phyloP scores from a whole-genome alignment of 2,113 vertebrate species.

The Gasterosteus aculeatus region DNA sequence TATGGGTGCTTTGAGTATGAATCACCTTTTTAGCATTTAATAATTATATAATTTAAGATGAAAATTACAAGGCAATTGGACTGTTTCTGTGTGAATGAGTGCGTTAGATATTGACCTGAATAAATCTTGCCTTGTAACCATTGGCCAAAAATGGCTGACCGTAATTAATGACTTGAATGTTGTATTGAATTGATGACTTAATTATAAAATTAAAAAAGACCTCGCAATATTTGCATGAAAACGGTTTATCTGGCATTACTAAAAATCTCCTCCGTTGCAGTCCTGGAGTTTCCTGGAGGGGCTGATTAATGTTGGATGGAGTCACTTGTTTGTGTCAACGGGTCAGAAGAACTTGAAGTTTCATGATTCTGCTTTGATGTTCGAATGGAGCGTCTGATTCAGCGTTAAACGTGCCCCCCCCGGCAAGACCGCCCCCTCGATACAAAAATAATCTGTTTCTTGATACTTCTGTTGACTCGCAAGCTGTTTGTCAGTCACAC shows the following conservation, averaged over 20 bases:
- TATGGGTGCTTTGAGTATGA: not conserved
- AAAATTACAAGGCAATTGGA: not conserved
- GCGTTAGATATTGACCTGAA: not conserved
- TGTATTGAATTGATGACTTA: slow-evolving; percentile 11
- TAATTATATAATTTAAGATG: not conserved
- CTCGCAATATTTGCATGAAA: slow-evolving; percentile 26
- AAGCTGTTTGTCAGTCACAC: slow-evolving; percentile 29
- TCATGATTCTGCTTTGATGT: slow-evolving; percentile 56
- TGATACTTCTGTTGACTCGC: slow-evolving; percentile 44
- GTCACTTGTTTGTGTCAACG: slow-evolving; percentile 62
- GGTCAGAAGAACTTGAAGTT: slow-evolving; percentile 66
- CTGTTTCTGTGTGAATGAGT: not conserved
- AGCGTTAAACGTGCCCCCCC: slow-evolving; percentile 47
- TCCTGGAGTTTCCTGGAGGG: slow-evolving; percentile 51
- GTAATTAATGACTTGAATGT: not conserved
- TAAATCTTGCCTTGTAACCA: not conserved
- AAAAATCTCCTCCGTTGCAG: not conserved
- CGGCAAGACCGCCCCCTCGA: slow-evolving; percentile 22
- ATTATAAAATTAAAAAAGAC: no score
- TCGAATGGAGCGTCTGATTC: slow-evolving; percentile 56
- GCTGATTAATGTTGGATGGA: slow-evolving; percentile 63
- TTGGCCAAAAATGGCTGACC: not conserved
- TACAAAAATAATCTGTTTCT: slow-evolving; percentile 46
- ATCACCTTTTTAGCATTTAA: not conserved
- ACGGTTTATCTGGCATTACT: slow-evolving; percentile 38